Base-by-base conservation (phyloP, 2,113 vertebrate genomes). In the Rhegmatorhina hoffmannsi region DNA sequence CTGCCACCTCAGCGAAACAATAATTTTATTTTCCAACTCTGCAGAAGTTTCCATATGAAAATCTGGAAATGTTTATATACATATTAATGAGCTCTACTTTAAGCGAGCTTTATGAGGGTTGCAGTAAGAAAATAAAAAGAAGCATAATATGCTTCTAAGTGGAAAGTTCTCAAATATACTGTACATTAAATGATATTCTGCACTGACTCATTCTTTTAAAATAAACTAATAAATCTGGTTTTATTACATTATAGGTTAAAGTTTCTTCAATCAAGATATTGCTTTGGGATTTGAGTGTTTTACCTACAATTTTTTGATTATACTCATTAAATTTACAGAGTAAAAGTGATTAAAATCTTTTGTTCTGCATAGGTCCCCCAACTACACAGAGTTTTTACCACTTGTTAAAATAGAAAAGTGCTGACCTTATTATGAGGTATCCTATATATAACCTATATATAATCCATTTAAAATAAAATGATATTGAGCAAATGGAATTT, bases 301-400 rank as follows among this genome's bases (percentile, higher is more conserved):
- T 28, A 89, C 59, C 80, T 72, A 47, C 29, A 62, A 50, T 79
- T 46, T 91, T 93, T 87, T 82, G 43, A 90, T 92, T 94, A 75
- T 60, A 91, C 13, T 38, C 38, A 75, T 89, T 84, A 92, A 81
- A 90, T 89, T 36, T 86, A 36, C 19, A 75, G 69, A 67, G 47
- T 63, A 90, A 59, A 81, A 93, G 56, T 84, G 34, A 95, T 77
- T 94, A 75, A 84, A 96, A 86, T 56, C 20, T 89, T 88, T 77
- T 55, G 55, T 90, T 95, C 68, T 94, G 68, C 89, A 44, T 86
- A 74, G 91, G 76, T 80, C 31, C 29, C 62, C 43, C 9, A 84
- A 89, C 69, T 78, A 84, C 28, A 60, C 4, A 2, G 25, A 69
- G 43, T 59, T 89, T 90, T 77, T 81, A 81, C 53, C 0, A 0